phyloP scores from a whole-genome alignment of 2,888 invertebrate species.

The Physocephala rufipes region DNA sequence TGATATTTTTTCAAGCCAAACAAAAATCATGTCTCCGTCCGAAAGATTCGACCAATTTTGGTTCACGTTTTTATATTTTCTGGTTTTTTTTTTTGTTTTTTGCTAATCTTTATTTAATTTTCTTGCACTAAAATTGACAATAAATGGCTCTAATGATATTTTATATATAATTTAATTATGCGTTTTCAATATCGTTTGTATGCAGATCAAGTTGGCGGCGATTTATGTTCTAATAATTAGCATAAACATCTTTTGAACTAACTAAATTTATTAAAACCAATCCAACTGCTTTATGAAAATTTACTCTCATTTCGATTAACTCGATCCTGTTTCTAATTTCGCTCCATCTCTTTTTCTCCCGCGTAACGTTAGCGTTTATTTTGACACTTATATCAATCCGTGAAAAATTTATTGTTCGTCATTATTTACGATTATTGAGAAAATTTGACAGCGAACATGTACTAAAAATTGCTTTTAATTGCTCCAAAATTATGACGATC shows the following conservation, averaged over 20 bases:
- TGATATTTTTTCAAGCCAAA: slow-evolving; percentile 6
- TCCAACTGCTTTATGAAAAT: not conserved
- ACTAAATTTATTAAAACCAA: too few relatives aligned
- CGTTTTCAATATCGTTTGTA: slow-evolving; percentile 17
- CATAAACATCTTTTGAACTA: slow-evolving; percentile 33
- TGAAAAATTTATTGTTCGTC: slow-evolving; percentile 21
- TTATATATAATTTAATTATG: slow-evolving; percentile 37
- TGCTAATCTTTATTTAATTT: not conserved
- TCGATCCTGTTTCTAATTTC: slow-evolving; percentile 1
- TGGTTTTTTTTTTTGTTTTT: too few relatives aligned
- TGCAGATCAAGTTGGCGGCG: slow-evolving; percentile 20
- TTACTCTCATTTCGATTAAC: slow-evolving; percentile 7
- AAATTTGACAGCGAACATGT: slow-evolving; percentile 35
- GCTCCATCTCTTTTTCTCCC: not conserved
- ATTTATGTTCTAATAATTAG: slow-evolving; percentile 30
- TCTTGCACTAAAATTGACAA: slow-evolving; percentile 29
- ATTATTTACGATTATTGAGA: slow-evolving; percentile 32
- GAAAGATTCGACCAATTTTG: not conserved
- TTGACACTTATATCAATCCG: not conserved
- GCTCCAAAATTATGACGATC: slow-evolving; percentile 27
- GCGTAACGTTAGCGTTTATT: not conserved
- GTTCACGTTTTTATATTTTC: not conserved
- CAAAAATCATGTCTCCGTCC: too few relatives aligned
- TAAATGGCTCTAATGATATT: slow-evolving; percentile 29
- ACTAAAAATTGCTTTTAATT: slow-evolving; percentile 37